Evolutionary conservation across 2,797 vertebrate genomes (phyloP), one percentile per base, ranked within the genome.

Genomic region (Glyptemys insculpta): DNA sequence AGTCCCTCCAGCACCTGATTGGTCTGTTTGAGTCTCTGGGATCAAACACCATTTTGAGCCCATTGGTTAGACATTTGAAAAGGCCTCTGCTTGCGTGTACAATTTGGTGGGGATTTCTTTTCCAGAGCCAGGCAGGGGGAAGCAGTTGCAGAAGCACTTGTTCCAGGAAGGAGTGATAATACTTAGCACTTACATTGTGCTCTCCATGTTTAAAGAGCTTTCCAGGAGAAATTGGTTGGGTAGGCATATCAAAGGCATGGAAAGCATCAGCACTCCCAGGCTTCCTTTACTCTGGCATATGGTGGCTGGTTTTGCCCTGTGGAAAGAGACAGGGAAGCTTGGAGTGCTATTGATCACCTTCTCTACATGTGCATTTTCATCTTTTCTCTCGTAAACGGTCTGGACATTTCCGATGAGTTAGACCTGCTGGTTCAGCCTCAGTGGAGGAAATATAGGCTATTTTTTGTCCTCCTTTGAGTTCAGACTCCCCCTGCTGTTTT

Each of bases 131-230:
- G 84, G 84, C 59, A 80, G 53, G 84, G 89, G 88, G 81, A 85
- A 83, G 68, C 80, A n/a, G 27, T 79, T 83, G 80, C 76, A 37
- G 47, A 81, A 79, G 54, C 0, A 25, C 52, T 4, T 23, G 79
- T 15, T 54, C 11, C 52, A 25, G 14, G 79, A 41, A 54, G 6
- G n/a, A 3, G 34, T n/a, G 37, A 54, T 11, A 23, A 44, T 25
- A 2, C 19, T 10, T 2, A 62, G 80, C 49, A 0, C 5, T 2
- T 9, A 1, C 2, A 0, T 29, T 29, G 82, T 72, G 52, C 18
- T 93, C 85, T 44, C 37, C 5, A 0, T 9, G 5, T 68, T 76
- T 29, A 31, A 87, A 52, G 37, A 72, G 5, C 25, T 88, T 83
- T 54, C 2, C 57, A 21, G 25, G 7, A 34, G n/a, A 79, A 6